Evolutionary conservation across 2,888 invertebrate genomes (phyloP).

Genomic region (Ommatoiulus sabulosus): DNA sequence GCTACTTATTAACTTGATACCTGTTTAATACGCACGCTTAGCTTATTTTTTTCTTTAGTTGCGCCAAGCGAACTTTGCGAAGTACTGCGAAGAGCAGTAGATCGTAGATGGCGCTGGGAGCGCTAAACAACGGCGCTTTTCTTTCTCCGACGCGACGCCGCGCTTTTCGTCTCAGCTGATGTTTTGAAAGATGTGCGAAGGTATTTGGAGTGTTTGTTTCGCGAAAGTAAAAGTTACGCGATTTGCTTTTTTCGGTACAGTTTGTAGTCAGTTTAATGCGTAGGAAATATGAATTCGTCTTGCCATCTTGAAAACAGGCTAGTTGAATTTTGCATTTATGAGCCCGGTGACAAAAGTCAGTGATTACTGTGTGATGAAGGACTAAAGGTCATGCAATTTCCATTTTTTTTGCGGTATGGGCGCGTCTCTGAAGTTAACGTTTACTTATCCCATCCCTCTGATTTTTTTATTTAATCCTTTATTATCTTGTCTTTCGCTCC

Average conservation of each 20-base stretch:
- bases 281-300: not conserved
- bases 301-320: not conserved
- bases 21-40: not conserved
- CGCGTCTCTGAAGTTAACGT: too few species aligned
- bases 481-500: too few species aligned
- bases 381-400: too few species aligned
- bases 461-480: too few species aligned
- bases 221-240: not conserved
- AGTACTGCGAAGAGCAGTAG: not conserved
- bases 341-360: too few species aligned
- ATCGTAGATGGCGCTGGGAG: conserved; percentile 8
- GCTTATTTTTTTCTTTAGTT: not conserved
- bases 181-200: not conserved
- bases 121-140: not conserved
- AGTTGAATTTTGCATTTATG: not conserved
- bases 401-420: too few species aligned
- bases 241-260: not conserved
- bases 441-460: too few species aligned
- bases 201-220: not conserved
- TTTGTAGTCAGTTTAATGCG: not conserved
- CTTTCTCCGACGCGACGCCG: not conserved
- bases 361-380: too few species aligned
- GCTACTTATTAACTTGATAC: not conserved
- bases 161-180: not conserved
- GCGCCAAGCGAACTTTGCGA: not conserved